These are phyloP conservation scores for Xiphophorus birchmanni DNA, from an alignment of 2,797 vertebrate species.

Conservation along the genomic window DNA sequence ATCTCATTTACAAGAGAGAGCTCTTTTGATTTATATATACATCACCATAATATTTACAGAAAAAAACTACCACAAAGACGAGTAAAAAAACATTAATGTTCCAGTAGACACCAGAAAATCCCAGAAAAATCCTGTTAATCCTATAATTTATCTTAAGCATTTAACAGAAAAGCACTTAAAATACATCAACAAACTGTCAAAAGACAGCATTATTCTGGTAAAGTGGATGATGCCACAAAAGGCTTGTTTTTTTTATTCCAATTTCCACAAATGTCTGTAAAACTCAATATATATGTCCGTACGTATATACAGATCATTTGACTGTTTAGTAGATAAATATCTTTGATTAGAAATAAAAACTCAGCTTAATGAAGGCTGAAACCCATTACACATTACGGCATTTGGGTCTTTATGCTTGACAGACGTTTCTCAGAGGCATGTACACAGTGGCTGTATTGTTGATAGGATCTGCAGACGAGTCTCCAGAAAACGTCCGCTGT, in stretches of 20 bases:
- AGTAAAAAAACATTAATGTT: not conserved
- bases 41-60: not conserved
- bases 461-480: slow-evolving; percentile 46
- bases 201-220: not conserved
- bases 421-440: slow-evolving; percentile 30
- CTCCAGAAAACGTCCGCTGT: slow-evolving; percentile 52
- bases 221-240: not conserved
- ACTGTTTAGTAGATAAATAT: not conserved
- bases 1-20: too few relatives aligned
- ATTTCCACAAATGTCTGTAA: not conserved
- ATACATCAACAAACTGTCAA: not conserved
- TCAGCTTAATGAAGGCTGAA: not conserved
- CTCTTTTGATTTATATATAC: too few relatives aligned
- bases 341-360: not conserved
- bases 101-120: not conserved
- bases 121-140: not conserved
- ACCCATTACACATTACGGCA: slow-evolving; percentile 6
- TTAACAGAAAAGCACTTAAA: not conserved
- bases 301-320: not conserved
- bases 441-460: slow-evolving; percentile 69
- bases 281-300: not conserved
- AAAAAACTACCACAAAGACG: not conserved
- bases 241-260: not conserved
- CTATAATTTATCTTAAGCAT: not conserved
- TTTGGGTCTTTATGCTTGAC: slow-evolving; percentile 27